Evolutionary conservation across 2,797 vertebrate genomes (phyloP).

Genomic region (Calcarius lapponicus): DNA sequence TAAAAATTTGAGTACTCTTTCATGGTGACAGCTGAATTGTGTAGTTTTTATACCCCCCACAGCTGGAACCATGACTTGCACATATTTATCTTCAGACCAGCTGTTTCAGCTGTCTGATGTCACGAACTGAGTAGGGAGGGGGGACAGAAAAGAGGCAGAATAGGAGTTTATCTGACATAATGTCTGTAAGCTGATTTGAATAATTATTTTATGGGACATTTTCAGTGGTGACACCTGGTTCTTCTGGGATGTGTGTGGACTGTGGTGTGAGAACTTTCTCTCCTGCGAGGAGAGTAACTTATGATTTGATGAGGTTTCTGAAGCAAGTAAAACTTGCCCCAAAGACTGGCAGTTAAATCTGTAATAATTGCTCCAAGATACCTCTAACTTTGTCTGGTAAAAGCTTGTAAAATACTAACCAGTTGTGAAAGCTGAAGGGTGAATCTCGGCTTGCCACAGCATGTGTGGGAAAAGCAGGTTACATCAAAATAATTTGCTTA

Average conservation of each 20-base stretch:
- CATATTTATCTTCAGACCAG: not conserved
- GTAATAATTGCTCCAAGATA: not conserved
- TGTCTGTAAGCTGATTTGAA: not conserved
- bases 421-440: not conserved
- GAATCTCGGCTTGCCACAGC: not conserved
- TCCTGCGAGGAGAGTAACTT: not conserved
- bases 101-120: not conserved
- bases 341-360: not conserved
- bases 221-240: not conserved
- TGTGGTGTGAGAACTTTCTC: not conserved
- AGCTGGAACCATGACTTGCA: slow-evolving; percentile 26
- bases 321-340: not conserved
- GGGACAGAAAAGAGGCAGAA: not conserved
- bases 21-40: not conserved
- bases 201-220: not conserved
- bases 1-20: not conserved
- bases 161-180: not conserved
- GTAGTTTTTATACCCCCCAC: not conserved
- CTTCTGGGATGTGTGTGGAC: not conserved
- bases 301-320: not conserved
- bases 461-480: not conserved
- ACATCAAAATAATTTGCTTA: not conserved
- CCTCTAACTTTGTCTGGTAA: not conserved
- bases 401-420: not conserved
- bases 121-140: not conserved